These are phyloP conservation scores for Ommatoiulus sabulosus DNA, from an alignment of 2,888 invertebrate species.

Conservation along the genomic window DNA sequence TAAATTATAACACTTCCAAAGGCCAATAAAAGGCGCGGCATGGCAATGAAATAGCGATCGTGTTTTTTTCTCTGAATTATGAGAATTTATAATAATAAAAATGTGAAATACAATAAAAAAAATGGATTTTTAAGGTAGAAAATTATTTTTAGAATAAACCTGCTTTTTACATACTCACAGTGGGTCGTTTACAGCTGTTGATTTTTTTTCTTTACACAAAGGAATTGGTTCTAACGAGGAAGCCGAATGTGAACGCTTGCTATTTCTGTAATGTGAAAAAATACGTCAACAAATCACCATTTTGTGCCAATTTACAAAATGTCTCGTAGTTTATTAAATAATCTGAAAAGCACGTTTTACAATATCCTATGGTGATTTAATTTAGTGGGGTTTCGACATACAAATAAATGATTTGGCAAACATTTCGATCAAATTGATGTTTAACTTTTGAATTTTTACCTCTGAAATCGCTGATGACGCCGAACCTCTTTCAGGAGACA, in stretches of 20 bases:
- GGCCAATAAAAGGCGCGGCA: neutral
- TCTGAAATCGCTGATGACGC: constrained; percentile 55
- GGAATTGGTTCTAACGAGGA: constrained; percentile 55
- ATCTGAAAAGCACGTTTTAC: neutral
- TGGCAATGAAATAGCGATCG: neutral
- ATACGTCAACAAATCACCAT: no score
- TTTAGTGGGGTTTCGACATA: neutral
- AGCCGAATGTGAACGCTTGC: constrained; percentile 57
- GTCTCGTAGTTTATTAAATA: neutral
- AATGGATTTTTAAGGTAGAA: neutral
- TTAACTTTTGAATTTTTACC: constrained; percentile 29
- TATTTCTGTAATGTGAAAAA: constrained; percentile 46
- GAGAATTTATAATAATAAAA: neutral
- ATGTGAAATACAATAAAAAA: neutral
- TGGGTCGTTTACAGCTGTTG: constrained; percentile 37
- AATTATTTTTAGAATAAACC: neutral
- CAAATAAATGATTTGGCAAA: neutral
- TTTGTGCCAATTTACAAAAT: no score
- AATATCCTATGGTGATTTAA: neutral
- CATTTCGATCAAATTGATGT: no score
- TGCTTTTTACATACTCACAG: constrained; percentile 52
- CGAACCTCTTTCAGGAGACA: constrained; percentile 53
- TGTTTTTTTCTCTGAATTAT: neutral
- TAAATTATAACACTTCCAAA: neutral
- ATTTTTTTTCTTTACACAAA: constrained; percentile 45